Conservation (phyloP, 2,888 invertebrate genomes). For the Ophioninae sp. region DNA sequence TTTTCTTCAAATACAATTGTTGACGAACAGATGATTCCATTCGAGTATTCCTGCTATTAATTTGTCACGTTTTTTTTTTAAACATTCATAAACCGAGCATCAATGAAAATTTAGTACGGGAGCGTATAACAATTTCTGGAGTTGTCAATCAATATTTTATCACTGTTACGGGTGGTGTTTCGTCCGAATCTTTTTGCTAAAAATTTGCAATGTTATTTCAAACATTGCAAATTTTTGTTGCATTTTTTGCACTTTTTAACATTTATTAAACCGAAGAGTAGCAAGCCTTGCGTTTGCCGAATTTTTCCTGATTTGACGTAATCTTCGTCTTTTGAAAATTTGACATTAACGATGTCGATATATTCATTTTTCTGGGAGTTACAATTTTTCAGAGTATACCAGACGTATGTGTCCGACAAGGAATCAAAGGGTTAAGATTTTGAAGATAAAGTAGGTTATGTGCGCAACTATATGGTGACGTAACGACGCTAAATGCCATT, state of each 20-base stretch:
- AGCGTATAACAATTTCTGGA: too few relatives aligned
- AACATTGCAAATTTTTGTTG: not conserved
- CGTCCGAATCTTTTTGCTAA: not conserved
- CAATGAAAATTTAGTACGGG: too few relatives aligned
- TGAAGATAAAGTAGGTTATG: not conserved
- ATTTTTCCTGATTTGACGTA: too few relatives aligned
- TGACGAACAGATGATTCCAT: not conserved
- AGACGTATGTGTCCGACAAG: too few relatives aligned
- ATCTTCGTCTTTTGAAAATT: too few relatives aligned
- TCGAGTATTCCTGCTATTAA: not conserved
- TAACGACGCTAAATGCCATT: conserved; percentile 42
- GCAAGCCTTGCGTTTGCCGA: too few relatives aligned
- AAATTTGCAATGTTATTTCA: conserved; percentile 3
- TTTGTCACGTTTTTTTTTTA: not conserved
- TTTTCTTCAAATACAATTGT: too few relatives aligned
- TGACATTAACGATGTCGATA: too few relatives aligned
- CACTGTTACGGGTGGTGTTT: not conserved
- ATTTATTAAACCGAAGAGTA: not conserved
- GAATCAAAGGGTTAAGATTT: not conserved
- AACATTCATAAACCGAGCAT: not conserved
- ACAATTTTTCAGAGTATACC: too few relatives aligned
- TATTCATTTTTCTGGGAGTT: too few relatives aligned
- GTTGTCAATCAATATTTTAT: not conserved
- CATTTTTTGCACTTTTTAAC: not conserved
- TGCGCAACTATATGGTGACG: not conserved